phyloP scores from a whole-genome alignment of 2,797 vertebrate genomes.

The Hypotaenidia philippensis region DNA sequence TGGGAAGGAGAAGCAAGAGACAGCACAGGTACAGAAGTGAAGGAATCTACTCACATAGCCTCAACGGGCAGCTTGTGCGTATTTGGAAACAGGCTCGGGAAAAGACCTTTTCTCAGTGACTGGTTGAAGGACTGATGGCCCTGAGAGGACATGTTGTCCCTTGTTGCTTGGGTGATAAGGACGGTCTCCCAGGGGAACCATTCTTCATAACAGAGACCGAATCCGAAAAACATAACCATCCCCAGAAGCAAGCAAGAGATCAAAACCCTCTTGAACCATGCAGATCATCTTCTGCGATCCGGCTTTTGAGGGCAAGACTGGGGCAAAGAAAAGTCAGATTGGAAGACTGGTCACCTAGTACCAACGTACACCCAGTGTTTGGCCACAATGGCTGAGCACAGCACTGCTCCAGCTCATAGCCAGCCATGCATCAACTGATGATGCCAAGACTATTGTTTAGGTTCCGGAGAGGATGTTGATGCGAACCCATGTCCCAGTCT shows the following conservation, averaged over 20 bases:
- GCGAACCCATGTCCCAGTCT: background rate
- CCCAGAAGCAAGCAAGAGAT: background rate
- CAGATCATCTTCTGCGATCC: background rate
- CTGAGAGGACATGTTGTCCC: background rate
- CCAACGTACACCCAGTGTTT: background rate
- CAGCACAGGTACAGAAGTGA: background rate
- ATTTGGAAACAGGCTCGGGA: background rate
- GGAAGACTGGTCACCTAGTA: background rate
- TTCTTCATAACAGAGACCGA: background rate
- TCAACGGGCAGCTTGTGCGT: background rate
- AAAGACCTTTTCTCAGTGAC: background rate
- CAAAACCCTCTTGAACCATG: background rate
- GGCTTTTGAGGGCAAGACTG: background rate
- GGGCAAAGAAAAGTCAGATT: background rate
- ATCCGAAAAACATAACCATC: background rate
- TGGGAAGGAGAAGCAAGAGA: background rate
- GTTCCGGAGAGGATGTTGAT: slow-evolving; percentile 60
- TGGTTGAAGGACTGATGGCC: background rate
- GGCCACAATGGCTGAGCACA: accelerated
- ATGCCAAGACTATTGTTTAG: slow-evolving; percentile 56
- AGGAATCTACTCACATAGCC: background rate
- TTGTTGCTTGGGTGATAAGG: background rate
- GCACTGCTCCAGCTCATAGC: background rate
- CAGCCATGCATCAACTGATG: background rate
- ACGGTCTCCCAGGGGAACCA: background rate